phyloP scores from a whole-genome alignment of 2,797 vertebrate species.

The Acridotheres tristis region DNA sequence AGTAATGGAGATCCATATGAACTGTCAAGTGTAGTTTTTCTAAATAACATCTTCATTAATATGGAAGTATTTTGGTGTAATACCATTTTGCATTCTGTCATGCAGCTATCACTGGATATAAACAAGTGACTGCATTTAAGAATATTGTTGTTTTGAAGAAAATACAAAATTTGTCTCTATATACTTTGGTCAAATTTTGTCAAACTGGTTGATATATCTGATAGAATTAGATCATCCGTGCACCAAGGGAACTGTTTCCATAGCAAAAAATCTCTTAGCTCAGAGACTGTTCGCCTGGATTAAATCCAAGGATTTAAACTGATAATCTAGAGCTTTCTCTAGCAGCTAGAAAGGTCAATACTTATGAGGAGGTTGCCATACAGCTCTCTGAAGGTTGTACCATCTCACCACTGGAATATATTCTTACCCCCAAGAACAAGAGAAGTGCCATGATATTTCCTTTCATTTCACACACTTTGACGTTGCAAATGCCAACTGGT shows the following conservation, averaged over 20 bases:
- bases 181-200: not conserved
- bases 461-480: not conserved
- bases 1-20: not conserved
- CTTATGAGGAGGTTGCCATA: not conserved
- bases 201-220: not conserved
- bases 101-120: not conserved
- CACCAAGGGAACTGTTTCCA: conserved; percentile 55
- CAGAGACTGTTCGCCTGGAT: conserved; percentile 17
- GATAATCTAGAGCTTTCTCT: conserved; percentile 15
- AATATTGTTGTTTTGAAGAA: not conserved
- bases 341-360: not conserved
- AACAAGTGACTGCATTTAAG: not conserved
- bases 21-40: not conserved
- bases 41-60: not conserved
- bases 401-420: not conserved
- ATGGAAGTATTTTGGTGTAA: not conserved
- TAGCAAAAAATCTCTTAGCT: conserved; percentile 24
- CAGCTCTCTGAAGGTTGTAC: not conserved
- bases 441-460: not conserved
- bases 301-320: conserved; percentile 24
- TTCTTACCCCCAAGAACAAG: not conserved
- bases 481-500: not conserved
- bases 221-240: not conserved
- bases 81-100: not conserved
- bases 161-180: not conserved